Evolutionary conservation across 2,888 invertebrate species (phyloP).

Genomic region (Sericinus montela): DNA sequence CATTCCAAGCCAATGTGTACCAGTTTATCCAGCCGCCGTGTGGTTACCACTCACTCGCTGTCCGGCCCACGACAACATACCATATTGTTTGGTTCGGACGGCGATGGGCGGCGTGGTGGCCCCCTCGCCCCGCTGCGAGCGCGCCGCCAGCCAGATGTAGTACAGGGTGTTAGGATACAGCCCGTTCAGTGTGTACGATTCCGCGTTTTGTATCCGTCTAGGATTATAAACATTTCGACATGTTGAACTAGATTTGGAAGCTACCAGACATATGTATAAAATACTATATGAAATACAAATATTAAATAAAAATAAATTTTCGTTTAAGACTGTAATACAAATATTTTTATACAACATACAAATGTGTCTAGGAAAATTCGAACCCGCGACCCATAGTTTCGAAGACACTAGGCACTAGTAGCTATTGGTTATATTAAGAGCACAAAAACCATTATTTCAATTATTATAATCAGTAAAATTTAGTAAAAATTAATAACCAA

Average conservation of each 20-base stretch:
- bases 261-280: too few relatives aligned
- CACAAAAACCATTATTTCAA: too few relatives aligned
- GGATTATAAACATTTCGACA: neutral
- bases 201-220: conserved; percentile 88
- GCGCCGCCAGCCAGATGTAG: conserved; percentile 97
- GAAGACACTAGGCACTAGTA: too few relatives aligned
- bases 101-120: conserved; percentile 96
- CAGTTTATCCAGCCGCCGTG: neutral
- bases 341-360: too few relatives aligned
- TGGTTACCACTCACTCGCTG: neutral
- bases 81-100: conserved; percentile 97
- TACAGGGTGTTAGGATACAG: conserved; percentile 97
- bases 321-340: too few relatives aligned
- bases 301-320: too few relatives aligned
- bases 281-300: too few relatives aligned
- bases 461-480: too few relatives aligned
- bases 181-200: conserved; percentile 92
- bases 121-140: conserved; percentile 95
- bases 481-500: too few relatives aligned
- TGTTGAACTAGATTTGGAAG: neutral
- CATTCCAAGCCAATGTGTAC: conserved; percentile 9
- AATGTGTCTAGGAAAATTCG: too few relatives aligned
- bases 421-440: too few relatives aligned
- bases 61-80: conserved; percentile 81
- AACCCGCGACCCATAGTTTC: too few relatives aligned